Evolutionary conservation across 2,888 invertebrate genomes (phyloP).

Genomic region (Polia nebulosa): DNA sequence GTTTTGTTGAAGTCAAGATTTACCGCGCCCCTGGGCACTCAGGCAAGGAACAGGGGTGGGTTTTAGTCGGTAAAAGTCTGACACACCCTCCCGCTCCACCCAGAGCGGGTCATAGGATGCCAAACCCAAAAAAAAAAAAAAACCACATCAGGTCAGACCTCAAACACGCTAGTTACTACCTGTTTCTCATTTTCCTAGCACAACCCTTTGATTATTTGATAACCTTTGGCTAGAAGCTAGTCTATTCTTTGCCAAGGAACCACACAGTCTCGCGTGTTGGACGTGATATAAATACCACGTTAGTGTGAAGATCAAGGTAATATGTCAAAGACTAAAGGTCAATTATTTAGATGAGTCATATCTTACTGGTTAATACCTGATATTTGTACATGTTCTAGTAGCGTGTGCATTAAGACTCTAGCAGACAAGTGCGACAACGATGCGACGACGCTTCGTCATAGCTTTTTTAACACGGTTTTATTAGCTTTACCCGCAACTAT

Average conservation of each 20-base stretch:
- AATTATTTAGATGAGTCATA: conserved; percentile 23
- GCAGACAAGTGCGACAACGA: not conserved
- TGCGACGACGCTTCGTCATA: not conserved
- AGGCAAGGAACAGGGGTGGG: no score
- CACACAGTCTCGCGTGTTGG: conserved; percentile 8
- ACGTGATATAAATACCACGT: conserved; percentile 2
- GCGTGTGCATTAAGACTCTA: not conserved
- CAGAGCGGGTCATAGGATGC: no score
- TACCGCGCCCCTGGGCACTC: no score
- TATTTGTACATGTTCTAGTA: conserved; percentile 10
- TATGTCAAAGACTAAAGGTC: conserved; percentile 26
- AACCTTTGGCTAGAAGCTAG: not conserved
- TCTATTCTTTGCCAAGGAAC: conserved; percentile 1
- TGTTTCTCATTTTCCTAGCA: not conserved
- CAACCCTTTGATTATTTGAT: not conserved
- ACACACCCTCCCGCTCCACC: no score
- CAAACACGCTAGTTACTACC: not conserved
- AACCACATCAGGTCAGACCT: no score
- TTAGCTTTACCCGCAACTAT: no score
- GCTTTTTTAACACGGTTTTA: no score
- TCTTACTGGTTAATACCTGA: not conserved
- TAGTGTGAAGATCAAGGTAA: conserved; percentile 22
- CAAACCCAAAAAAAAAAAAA: no score
- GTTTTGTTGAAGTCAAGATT: no score
- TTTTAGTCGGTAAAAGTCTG: no score